Base-by-base conservation (phyloP, 2,888 invertebrate species). In the Eupeodes luniger region DNA sequence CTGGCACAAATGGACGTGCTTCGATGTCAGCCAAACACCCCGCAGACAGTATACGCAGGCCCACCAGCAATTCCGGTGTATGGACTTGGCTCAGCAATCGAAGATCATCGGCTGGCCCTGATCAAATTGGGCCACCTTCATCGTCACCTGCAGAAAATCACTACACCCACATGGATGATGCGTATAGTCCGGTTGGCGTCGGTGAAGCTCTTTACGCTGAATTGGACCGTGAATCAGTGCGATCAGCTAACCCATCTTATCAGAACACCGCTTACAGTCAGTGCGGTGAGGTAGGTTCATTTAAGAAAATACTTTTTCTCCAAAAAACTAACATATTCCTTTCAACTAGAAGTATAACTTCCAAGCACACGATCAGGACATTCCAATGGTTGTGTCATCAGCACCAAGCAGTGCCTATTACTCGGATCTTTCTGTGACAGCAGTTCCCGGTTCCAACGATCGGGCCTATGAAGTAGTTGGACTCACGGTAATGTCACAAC, bases 331-430 rank as follows among this genome's bases (percentile, higher is more conserved):
- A 72, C 27, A 53, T 57, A 47, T 69, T 66, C 27, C 59, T 70
- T 76, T 61, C 55, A 40, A 55, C 75, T 89, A 92, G 93, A 93
- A 93, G 92, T 93, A 93, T 89, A 92, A 92, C 90, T 93, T 93
- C 90, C 93, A 93, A 90, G 92, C 92, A 74, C 93, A 93, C 89
- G 94, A 94, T 84, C 93, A 94, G 89, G 94, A 94, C 90, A 92
- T 95, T 40, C 95, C 95, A 62, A 93, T 93, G 92, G 93, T 94
- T 86, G 93, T 94, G 44, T 95, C 95, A 44, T 95, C 95, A 85
- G 96, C 96, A 10, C 96, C 96, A n/a, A 96, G 96, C 91, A 96
- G 96, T 93, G 96, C 96, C 40, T 96, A 96, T 92, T 96, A 96
- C 92, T 96, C 96, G 81, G 96, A 96, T 93, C 94, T 96, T 78